Base-by-base conservation (phyloP, 2,888 invertebrate genomes). In the Cheilosia grossa region DNA sequence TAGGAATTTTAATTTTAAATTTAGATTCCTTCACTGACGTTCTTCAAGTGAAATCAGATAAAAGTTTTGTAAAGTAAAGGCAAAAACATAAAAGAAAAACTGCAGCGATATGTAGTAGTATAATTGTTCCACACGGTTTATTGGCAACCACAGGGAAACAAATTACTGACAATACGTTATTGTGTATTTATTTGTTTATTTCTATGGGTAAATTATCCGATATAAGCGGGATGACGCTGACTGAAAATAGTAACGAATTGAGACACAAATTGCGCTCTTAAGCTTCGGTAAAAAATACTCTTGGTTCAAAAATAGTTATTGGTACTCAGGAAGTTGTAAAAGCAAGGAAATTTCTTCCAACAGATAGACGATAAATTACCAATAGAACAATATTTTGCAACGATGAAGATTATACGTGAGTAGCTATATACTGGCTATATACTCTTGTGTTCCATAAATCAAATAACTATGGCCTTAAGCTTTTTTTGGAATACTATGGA, bases 1-100 rank as follows among this genome's bases (percentile, higher is more conserved):
- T 73, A 75, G 59, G 85, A 85, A 81, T 77, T 85, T 73, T 47
- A 17, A 75, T 67, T 80, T 85, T 85, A 85, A 81, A 56, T 81
- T 81, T 85, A 85, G 85, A 85, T 77, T 85, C 81, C 37, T 75
- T 70, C 72, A 81, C 85, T 81, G 85, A 81, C 81, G 85, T 80
- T 79, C 53, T 59, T 85, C 80, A 75, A 86, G 87, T 85, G 86
- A 89, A 90, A 89, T 90, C 89, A 89, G 90, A 88, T 88, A 88
- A 90, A 89, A 89, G 89, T 89, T 88, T 51, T 89, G 88, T 88
- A 88, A 88, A 88, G 42, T 87, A 58, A 67, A 74, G 54, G 30
- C 47, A 72, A 63, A 44, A 44, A 42, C 37, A 49, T 70, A 82
- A 67, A 74, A 87, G 73, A 51, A 69, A 44, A 75, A 69, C 53